phyloP scores from a whole-genome alignment of 2,113 vertebrate genomes.

The Lepus timidus region DNA sequence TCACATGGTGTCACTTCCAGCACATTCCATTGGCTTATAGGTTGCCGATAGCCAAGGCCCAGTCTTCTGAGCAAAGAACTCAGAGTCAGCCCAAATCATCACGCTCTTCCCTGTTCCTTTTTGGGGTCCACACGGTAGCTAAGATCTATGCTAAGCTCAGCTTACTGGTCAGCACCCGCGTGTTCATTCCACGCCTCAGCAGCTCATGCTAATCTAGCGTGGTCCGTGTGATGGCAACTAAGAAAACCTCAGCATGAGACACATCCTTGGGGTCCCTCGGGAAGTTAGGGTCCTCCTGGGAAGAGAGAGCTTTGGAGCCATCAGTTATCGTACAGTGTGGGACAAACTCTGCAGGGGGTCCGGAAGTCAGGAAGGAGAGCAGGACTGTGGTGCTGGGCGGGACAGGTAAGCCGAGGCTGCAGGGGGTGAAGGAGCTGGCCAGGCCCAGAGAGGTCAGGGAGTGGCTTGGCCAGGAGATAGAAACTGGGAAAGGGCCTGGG shows the following conservation, averaged over 20 bases:
- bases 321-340: rapidly evolving
- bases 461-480: not conserved
- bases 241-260: not conserved
- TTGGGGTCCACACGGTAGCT: not conserved
- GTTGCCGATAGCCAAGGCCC: not conserved
- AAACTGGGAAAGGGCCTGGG: not conserved
- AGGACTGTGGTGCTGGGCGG: rapidly evolving
- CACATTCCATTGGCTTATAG: not conserved
- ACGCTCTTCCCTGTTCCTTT: not conserved
- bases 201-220: not conserved
- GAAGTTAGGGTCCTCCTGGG: not conserved
- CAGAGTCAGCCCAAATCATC: not conserved
- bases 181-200: not conserved
- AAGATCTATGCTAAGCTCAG: not conserved
- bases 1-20: not conserved
- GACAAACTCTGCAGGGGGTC: not conserved
- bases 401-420: not conserved
- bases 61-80: not conserved
- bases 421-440: not conserved
- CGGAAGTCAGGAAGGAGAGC: not conserved
- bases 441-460: not conserved
- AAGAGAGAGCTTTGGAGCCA: not conserved
- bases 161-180: not conserved
- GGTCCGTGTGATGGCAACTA: not conserved
- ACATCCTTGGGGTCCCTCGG: not conserved